A percentile compares a stretch with the other conserved stretches of the same genome.
Evolutionary conservation across 2,113 vertebrate genomes (phyloP).

Genomic region (Macrotus californicus): DNA sequence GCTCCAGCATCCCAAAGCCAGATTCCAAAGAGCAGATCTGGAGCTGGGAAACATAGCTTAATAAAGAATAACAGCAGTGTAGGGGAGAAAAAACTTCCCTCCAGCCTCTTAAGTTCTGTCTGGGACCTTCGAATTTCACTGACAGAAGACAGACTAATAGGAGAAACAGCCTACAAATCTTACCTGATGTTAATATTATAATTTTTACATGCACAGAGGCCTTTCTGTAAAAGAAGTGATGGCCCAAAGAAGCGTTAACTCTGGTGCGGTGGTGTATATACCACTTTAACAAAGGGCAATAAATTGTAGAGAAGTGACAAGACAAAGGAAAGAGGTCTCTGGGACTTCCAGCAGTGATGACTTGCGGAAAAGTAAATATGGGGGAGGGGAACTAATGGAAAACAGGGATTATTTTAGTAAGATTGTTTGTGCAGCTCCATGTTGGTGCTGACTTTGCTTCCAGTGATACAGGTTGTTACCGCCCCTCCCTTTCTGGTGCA

Average conservation of each 20-base stretch:
- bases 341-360: neutral
- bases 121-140: neutral
- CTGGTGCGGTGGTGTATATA: rapidly evolving
- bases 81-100: neutral
- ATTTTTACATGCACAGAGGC: neutral
- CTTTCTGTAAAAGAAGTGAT: neutral
- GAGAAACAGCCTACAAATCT: neutral
- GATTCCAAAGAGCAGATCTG: neutral
- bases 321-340: neutral
- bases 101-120: neutral
- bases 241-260: neutral
- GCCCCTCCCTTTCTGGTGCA: too few relatives aligned
- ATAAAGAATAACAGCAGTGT: neutral
- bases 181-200: neutral
- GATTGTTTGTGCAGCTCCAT: neutral
- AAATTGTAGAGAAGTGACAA: neutral
- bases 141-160: neutral
- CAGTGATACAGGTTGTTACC: neutral
- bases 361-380: neutral
- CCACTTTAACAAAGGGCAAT: neutral
- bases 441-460: neutral
- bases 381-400: neutral
- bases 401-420: neutral
- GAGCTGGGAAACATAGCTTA: neutral
- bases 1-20: neutral